Conservation (phyloP, 2,797 vertebrate species). For the Acrossocheilus wenchowensis region DNA sequence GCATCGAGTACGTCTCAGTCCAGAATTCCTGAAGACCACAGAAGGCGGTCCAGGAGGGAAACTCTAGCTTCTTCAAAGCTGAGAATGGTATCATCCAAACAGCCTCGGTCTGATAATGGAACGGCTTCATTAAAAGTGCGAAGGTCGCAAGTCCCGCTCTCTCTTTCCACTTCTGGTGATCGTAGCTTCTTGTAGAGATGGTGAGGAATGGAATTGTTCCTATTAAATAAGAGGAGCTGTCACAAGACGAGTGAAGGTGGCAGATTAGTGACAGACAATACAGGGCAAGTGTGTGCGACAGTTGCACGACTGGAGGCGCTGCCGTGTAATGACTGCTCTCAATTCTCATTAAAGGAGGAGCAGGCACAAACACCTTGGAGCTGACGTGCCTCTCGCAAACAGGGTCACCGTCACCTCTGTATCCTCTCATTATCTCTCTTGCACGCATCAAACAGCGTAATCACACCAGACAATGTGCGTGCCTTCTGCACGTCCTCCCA, state of each 20-base stretch:
- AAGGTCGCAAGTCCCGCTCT: conserved; percentile 73
- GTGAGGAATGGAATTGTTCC: conserved; percentile 73
- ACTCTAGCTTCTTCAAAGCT: conserved; percentile 64
- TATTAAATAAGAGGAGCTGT: conserved; percentile 67
- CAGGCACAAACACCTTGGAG: conserved; percentile 52
- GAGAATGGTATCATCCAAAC: conserved; percentile 41
- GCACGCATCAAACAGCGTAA: conserved; percentile 39
- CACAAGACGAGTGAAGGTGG: conserved; percentile 70
- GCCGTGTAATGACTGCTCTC: conserved; percentile 58
- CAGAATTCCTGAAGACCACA: conserved; percentile 40
- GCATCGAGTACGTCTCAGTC: conserved; percentile 28
- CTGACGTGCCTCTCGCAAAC: conserved; percentile 42
- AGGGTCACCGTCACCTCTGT: conserved; percentile 52
- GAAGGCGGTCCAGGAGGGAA: neutral
- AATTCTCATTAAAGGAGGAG: conserved; percentile 57
- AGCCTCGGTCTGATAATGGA: conserved; percentile 67
- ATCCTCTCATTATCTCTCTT: conserved; percentile 53
- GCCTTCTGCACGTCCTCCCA: conserved; percentile 15
- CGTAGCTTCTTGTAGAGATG: conserved; percentile 65
- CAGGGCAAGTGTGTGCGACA: conserved; percentile 51
- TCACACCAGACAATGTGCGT: conserved; percentile 41
- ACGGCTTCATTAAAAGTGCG: conserved; percentile 71
- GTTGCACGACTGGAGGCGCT: conserved; percentile 39
- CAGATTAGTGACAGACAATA: conserved; percentile 76
- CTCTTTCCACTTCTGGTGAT: conserved; percentile 66